Conservation (phyloP, 2,797 vertebrate species). For the Naso thynnoides region DNA sequence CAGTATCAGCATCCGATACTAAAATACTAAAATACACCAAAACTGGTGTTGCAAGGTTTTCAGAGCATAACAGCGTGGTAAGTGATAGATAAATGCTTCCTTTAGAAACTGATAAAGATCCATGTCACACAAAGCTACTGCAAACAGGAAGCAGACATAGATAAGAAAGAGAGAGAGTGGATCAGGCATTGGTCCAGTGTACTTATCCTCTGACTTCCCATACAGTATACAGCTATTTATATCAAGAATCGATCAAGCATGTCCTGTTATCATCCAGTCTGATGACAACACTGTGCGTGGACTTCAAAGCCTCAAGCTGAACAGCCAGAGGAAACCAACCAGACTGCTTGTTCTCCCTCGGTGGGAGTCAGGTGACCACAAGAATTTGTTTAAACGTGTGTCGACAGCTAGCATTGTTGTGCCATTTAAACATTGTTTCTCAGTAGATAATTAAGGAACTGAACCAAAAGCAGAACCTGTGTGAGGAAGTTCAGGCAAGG, state of each 20-base stretch:
- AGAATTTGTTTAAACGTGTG: slow-evolving; percentile 24
- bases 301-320: slow-evolving; percentile 43
- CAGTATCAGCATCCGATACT: too few species aligned
- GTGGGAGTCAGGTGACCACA: slow-evolving; percentile 24
- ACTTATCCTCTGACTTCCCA: slow-evolving; percentile 19
- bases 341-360: slow-evolving; percentile 28
- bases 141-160: slow-evolving; percentile 20
- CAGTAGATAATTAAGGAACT: slow-evolving; percentile 32
- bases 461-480: slow-evolving; percentile 54
- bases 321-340: slow-evolving; percentile 42
- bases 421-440: neutral
- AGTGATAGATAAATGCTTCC: neutral
- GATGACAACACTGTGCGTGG: slow-evolving; percentile 30
- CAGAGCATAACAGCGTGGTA: neutral
- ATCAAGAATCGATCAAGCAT: slow-evolving; percentile 46
- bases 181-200: slow-evolving; percentile 38
- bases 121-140: neutral
- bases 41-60: neutral
- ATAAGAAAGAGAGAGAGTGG: neutral
- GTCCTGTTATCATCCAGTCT: slow-evolving; percentile 33
- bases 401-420: slow-evolving; percentile 1
- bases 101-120: slow-evolving; percentile 17
- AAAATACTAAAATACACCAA: neutral
- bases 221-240: slow-evolving; percentile 40
- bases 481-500: slow-evolving; percentile 39